A percentile compares a stretch with the other conserved stretches of the same genome.
Evolutionary conservation across 2,113 vertebrate genomes (phyloP).

Genomic region (Uropsilus gracilis): DNA sequence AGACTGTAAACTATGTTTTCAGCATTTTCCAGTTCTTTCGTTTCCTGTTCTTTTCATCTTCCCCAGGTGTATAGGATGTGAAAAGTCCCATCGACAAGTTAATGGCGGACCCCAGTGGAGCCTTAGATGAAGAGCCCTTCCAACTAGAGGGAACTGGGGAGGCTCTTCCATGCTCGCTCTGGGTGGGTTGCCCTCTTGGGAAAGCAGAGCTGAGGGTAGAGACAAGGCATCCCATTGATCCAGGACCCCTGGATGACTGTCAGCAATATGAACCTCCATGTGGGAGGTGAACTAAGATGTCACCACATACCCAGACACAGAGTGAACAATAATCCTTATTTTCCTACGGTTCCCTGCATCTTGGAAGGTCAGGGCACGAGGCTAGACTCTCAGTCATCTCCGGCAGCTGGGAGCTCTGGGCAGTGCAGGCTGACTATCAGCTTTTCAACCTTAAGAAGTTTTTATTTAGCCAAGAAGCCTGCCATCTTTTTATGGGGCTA

Average conservation of each 20-base stretch:
- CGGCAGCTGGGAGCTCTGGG: fast-evolving
- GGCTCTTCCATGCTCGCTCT: background rate
- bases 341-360: background rate
- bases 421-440: background rate
- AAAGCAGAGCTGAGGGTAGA: background rate
- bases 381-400: fast-evolving
- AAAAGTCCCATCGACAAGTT: background rate
- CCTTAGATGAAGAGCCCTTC: background rate
- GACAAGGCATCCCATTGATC: background rate
- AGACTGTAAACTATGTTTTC: background rate
- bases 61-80: background rate
- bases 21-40: background rate
- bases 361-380: background rate
- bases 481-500: background rate
- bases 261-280: fast-evolving
- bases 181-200: too few relatives aligned
- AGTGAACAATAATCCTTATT: fast-evolving
- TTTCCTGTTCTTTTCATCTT: background rate
- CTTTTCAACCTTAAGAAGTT: background rate
- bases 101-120: too few relatives aligned
- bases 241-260: background rate
- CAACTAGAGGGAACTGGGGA: background rate
- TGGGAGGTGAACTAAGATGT: background rate
- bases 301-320: background rate
- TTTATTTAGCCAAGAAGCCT: background rate